Evolutionary conservation across 2,113 vertebrate species (phyloP).

Genomic region (Psilopogon haemacephalus): DNA sequence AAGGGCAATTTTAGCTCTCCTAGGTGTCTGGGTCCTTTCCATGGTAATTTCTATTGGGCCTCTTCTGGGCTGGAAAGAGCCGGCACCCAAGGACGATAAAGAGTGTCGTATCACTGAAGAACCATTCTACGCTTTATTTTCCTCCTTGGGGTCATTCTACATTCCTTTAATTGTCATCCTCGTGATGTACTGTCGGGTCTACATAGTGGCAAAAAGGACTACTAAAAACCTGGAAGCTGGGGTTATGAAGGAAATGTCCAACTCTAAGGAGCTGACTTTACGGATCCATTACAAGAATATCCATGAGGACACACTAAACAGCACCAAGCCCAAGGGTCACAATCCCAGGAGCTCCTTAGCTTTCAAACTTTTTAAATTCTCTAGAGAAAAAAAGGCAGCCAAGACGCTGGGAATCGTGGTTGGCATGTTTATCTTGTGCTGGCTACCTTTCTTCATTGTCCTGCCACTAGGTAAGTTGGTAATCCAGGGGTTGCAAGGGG

Average conservation of each 20-base stretch:
- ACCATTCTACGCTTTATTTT: constrained; percentile 95
- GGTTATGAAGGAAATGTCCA: constrained; percentile 92
- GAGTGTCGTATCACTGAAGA: constrained; percentile 92
- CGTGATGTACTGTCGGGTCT: constrained; percentile 94
- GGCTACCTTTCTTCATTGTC: constrained; percentile 94
- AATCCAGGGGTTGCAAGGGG: not conserved
- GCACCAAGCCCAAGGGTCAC: constrained; percentile 81
- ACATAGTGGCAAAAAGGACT: constrained; percentile 93
- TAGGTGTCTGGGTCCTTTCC: constrained; percentile 91
- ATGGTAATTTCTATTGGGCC: constrained; percentile 97
- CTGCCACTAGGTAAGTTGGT: constrained; percentile 88
- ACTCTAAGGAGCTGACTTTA: constrained; percentile 92
- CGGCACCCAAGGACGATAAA: constrained; percentile 85
- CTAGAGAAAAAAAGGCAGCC: constrained; percentile 94
- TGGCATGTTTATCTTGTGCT: constrained; percentile 93
- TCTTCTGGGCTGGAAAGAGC: constrained; percentile 94
- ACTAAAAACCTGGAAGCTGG: constrained; percentile 95
- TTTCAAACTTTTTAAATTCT: constrained; percentile 92
- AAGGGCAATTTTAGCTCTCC: constrained; percentile 88
- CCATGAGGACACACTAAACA: constrained; percentile 80
- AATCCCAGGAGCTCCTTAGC: constrained; percentile 89
- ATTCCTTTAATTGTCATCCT: constrained; percentile 92
- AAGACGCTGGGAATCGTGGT: constrained; percentile 95
- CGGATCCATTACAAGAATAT: constrained; percentile 91
- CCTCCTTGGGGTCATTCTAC: constrained; percentile 96